Evolutionary conservation across 2,888 invertebrate genomes (phyloP), one percentile per base, ranked within the genome.

Genomic region (Nomada fabriciana): DNA sequence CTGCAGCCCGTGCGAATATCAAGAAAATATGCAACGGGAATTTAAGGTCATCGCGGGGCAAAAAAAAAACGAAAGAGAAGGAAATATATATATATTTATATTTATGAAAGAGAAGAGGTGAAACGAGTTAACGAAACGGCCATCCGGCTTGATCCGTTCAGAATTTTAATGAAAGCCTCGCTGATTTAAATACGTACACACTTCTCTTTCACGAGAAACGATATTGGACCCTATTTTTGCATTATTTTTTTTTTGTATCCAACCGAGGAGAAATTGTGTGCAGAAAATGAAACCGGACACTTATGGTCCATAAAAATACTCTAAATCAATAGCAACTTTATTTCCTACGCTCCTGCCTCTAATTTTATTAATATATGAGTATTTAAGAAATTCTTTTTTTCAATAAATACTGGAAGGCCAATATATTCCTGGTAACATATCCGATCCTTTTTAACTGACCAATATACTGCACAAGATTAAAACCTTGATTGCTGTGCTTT

Each of bases 1-100:
- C 65, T 36, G 47, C 2, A 29, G 18, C 15, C 59, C 42, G 42
- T 36, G 36, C 36, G 36, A 36, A 36, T 36, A 64, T 65, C n/a
- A 47, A 36, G 67, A 73, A 78, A 68, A 60, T 78, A 59, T 65
- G 61, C 50, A 63, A 65, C 47, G 59, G 59, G 76, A 72, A 65
- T 63, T 76, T 76, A 72, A 76, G 71, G 76, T 71, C 59, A 43
- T 9, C 20, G 23, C 15, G 7, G 15, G 47, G 18, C 4, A n/a
- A 23, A 55, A 4, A 23, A 25, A 23, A 2, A 29, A 57, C 20
- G 2, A 73, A 2, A 7, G 7, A 5, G 9, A 36, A 36, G 36
- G 36, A 36, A 29, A 29, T 5, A 36, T 7, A 36, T 29, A 29
- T 36, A 36, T 36, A 20, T 43, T 15, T 60, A 13, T 70, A 43